phyloP scores from a whole-genome alignment of 2,888 invertebrate species.

The Conops quadrifasciatus region DNA sequence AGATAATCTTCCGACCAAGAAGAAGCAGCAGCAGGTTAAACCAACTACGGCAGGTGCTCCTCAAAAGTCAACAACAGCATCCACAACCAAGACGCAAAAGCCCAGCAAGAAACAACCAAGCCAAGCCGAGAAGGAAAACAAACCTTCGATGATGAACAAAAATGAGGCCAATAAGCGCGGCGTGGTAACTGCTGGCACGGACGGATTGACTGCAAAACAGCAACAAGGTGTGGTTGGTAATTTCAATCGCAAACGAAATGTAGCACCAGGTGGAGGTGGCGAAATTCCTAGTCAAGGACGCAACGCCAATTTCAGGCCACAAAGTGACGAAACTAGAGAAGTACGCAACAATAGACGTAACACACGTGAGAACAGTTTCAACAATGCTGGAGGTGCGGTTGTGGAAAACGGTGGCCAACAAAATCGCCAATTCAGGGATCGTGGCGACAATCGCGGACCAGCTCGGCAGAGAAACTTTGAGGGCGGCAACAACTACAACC shows the following conservation, averaged over 20 bases:
- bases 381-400: constrained; percentile 54
- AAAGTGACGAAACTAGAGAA: constrained; percentile 73
- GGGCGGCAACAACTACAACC: constrained; percentile 56
- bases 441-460: constrained; percentile 56
- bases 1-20: constrained; percentile 64
- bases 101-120: constrained; percentile 53
- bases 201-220: constrained; percentile 48
- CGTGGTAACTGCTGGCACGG: constrained; percentile 40
- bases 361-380: constrained; percentile 64
- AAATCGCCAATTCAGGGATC: constrained; percentile 37
- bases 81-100: constrained; percentile 45
- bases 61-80: constrained; percentile 32
- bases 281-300: constrained; percentile 46
- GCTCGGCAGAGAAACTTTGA: constrained; percentile 63
- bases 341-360: constrained; percentile 70
- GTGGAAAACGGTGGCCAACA: constrained; percentile 45
- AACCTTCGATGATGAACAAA: constrained; percentile 62
- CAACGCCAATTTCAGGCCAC: constrained; percentile 56
- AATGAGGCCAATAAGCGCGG: constrained; percentile 57
- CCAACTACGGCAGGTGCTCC: constrained; percentile 29
- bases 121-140: constrained; percentile 64
- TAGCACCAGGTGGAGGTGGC: constrained; percentile 51
- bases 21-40: constrained; percentile 49
- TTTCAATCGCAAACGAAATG: constrained; percentile 41
- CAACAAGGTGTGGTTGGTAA: constrained; percentile 45